These are phyloP conservation scores for Herpetotheres cachinnans DNA, from an alignment of 2,113 vertebrate species.

Conservation along the genomic window DNA sequence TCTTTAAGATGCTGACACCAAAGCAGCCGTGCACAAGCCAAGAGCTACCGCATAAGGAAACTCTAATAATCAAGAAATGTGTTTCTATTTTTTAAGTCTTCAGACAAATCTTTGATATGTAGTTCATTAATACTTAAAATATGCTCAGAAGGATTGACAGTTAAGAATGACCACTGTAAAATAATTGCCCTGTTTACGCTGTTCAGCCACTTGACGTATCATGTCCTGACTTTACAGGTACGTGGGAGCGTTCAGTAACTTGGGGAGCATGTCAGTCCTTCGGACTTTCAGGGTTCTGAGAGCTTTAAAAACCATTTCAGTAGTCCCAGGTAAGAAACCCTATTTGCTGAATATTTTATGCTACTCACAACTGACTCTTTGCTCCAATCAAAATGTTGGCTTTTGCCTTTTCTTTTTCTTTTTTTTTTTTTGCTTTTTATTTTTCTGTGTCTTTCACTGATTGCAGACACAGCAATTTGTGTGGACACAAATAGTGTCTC, in stretches of 20 bases:
- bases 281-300: conserved; percentile 91
- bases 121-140: background rate
- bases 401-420: background rate
- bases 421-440: background rate
- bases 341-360: background rate
- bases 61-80: background rate
- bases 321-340: conserved; percentile 88
- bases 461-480: conserved; percentile 76
- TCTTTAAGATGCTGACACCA: background rate
- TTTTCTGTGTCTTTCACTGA: conserved; percentile 37
- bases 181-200: background rate
- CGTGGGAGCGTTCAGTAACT: conserved; percentile 77
- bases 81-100: background rate
- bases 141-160: rapidly evolving
- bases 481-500: conserved; percentile 72
- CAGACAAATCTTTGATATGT: background rate
- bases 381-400: background rate
- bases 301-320: conserved; percentile 92
- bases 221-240: conserved; percentile 76
- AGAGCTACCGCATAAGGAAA: background rate
- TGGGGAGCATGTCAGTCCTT: conserved; percentile 86
- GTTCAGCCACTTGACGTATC: background rate
- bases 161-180: background rate
- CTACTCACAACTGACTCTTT: background rate
- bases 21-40: background rate